Base-by-base conservation (phyloP, 1,140 invertebrate species). In the Zaprionus gabonicus region DNA sequence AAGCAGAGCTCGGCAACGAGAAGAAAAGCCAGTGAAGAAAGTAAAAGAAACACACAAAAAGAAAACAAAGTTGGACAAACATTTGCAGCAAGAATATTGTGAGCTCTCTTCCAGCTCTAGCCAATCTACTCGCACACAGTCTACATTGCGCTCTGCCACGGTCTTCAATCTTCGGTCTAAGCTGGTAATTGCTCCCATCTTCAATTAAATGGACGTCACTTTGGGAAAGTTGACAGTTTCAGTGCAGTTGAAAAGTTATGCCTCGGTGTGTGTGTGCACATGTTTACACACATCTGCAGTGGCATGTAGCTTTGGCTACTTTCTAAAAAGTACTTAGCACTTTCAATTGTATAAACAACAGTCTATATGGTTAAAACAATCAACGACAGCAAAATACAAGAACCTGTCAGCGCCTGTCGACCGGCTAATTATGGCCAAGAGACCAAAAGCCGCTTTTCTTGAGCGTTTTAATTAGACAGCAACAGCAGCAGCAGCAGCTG, bases 321-420 rank as follows among this genome's bases (percentile, higher is more conserved):
- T 80, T 80, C 78, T 78, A 80, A 80, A 80, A 74, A 74, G 78
- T 80, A 80, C 78, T 80, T 78, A 80, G 78, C 78, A 80, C 78
- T 80, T 80, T 80, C 78, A 80, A 80, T 80, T 80, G 76, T 77
- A n/a, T 49, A 41, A 69, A 36, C 56, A 77, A 68, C 73, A 55
- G 57, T 46, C 49, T 36, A 44, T 57, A 38, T 15, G 36, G 60
- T 3, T 34, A 34, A 34, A 34, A 34, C 31, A 34, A 34, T 34
- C 31, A 34, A 77, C 77, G 69, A 60, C 25, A 44, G 66, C 10
- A 7, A n/a, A 25, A 67, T 27, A 41, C 58, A 67, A 80, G 78
- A 80, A 80, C 76, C 75, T 70, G 63, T 62, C 74, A 60, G 67
- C 72, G 67, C 59, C 72, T 64, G 59, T 70, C 67, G 44, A 1